Evolutionary conservation across 2,797 vertebrate genomes (phyloP), one percentile per base, ranked within the genome.

Genomic region (Galagoides demidoff): DNA sequence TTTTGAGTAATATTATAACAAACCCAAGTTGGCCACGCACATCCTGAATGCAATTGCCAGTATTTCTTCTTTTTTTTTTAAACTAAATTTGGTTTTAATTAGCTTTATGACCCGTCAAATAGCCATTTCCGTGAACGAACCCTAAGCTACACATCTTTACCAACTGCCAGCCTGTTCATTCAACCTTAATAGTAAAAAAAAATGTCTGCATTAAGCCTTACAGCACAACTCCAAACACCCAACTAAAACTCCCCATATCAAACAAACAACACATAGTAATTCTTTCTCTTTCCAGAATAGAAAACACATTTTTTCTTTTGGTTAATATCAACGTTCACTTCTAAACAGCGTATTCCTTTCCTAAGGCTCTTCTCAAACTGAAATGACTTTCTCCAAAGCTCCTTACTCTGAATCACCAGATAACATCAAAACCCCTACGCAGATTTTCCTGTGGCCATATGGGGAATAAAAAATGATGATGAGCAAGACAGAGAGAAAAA

Each of bases 31-130:
- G 88, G 61, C 78, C 91, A 90, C 8, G 29, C 27, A 96, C 57
- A 94, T 93, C 86, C 92, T 94, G 81, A 81, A 87, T 82, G 16
- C 27, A 78, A 82, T 52, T 97, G 90, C 86, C 89, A 95, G 77
- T 31, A 73, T 90, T 89, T 90, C 76, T 90, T 87, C 49, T 94
- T 74, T 31, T 64, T 31, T 64, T 63, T 86, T 49, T 57, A 19
- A 61, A 70, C 34, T 39, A 94, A 96, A 88, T 95, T 96, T 97
- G 95, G 52, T 95, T 97, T 96, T 95, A 95, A 96, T 97, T 97
- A 94, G 63, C 89, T 96, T 96, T 93, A 93, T 97, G 93, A 95
- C 66, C 84, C 57, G 85, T 89, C 90, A 96, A 96, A 70, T 91
- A 85, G 79, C 73, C 90, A 95, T 94, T 97, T 94, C 73, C 63